Base-by-base conservation (phyloP, 1,140 invertebrate genomes). In the Chymomyza costata region DNA sequence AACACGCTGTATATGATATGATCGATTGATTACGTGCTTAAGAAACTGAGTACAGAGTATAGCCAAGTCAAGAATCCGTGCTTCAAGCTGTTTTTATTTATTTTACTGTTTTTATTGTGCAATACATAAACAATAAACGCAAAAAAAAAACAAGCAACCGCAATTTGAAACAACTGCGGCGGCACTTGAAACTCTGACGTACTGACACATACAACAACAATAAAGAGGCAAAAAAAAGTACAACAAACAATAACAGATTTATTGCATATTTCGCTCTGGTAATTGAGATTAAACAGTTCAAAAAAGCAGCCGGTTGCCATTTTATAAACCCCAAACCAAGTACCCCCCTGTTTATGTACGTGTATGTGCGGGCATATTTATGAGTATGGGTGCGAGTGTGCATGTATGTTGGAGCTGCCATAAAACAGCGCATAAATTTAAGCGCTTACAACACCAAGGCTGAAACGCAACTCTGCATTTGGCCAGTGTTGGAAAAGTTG, bases 281-380 rank as follows among this genome's bases (percentile, higher is more conserved):
- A 76, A 76, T 76, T 76, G 73, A 76, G 73, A 76, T 78, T 76
- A 78, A 76, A 78, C 71, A 76, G 62, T 76, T 71, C 51, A 65
- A 76, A 78, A 60, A 58, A 76, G 64, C 71, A 76, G 62, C 50
- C 71, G 71, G 61, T 71, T 63, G 70, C 57, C 53, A 71, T 76
- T 76, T 76, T 50, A 55, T 55, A 55, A 60, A 48, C 51, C 57
- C 57, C 51, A 48, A 44, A 44, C 41, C 53, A 31, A 25, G 41
- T 11, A 2, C 28, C 31, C 8, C 5, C 32, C 21, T 25, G 21
- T 8, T 25, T 25, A 5, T 25, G 8, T 25, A 25, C 21, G 8
- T 25, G 21, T 25, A 25, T 25, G 21, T 25, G 21, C n/a, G n/a
- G n/a, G n/a, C n/a, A n/a, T n/a, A n/a, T 25, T 25, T 25, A 25